Percentiles rank a stretch among this genome's conserved stretches.
Evolutionary conservation across 2,888 invertebrate species (phyloP).

Genomic region (Amblyjoppa proteus): DNA sequence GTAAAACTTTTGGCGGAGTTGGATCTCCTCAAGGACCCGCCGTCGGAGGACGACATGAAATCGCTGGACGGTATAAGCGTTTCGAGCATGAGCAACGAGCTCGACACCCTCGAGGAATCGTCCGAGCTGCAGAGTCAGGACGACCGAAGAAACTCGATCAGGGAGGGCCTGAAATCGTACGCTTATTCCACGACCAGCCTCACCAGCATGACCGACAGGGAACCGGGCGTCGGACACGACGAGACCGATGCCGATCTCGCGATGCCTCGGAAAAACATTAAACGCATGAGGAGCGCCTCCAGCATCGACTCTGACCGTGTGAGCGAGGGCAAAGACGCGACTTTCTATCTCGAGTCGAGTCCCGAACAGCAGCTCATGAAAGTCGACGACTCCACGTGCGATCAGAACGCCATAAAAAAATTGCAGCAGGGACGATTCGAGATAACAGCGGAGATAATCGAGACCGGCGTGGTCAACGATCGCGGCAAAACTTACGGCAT

Average conservation of each 20-base stretch:
- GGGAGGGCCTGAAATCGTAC: slow-evolving; percentile 71
- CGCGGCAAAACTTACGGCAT: slow-evolving; percentile 95
- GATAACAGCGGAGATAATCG: slow-evolving; percentile 82
- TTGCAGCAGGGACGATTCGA: slow-evolving; percentile 82
- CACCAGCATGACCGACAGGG: slow-evolving; percentile 72
- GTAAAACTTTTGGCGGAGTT: slow-evolving; percentile 90
- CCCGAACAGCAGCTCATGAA: slow-evolving; percentile 76
- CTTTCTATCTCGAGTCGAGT: slow-evolving; percentile 76
- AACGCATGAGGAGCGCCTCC: slow-evolving; percentile 71
- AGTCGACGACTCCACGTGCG: slow-evolving; percentile 77
- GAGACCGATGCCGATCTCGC: slow-evolving; percentile 69
- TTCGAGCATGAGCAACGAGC: slow-evolving; percentile 84
- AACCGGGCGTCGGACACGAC: slow-evolving; percentile 67
- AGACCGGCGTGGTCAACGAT: slow-evolving; percentile 91
- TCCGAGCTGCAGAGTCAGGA: slow-evolving; percentile 71
- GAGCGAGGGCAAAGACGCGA: slow-evolving; percentile 75
- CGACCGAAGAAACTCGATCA: slow-evolving; percentile 62
- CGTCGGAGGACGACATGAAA: slow-evolving; percentile 87
- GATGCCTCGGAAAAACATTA: slow-evolving; percentile 64
- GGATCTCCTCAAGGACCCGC: slow-evolving; percentile 88
- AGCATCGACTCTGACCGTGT: slow-evolving; percentile 73
- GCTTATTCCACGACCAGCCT: slow-evolving; percentile 76
- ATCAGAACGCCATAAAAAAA: slow-evolving; percentile 82
- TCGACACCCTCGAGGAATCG: slow-evolving; percentile 79
- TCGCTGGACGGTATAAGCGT: slow-evolving; percentile 87